Percentiles rank a stretch among this genome's conserved stretches.
Conservation (phyloP, 2,113 vertebrate genomes). For the Cheilinus undulatus region DNA sequence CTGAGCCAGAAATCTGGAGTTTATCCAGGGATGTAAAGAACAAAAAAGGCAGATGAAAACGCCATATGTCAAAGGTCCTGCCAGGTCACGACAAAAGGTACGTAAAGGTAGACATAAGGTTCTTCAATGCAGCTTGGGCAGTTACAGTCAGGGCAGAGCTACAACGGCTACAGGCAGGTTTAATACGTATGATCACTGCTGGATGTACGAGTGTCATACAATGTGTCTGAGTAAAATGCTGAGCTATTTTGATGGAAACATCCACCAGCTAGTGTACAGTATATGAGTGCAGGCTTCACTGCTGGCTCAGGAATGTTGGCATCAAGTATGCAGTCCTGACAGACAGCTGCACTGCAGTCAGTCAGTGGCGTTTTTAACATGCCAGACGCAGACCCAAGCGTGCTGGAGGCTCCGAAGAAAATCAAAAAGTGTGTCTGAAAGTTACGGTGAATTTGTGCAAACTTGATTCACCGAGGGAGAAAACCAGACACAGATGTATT, state of each 20-base stretch:
- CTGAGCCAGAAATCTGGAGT: conserved; percentile 24
- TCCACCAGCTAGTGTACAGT: conserved; percentile 89
- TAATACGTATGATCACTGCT: background rate
- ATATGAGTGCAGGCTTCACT: conserved; percentile 88
- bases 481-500: background rate
- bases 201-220: conserved; percentile 5
- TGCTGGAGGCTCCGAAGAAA: conserved; percentile 36
- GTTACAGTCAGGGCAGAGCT: background rate
- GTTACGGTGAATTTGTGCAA: background rate
- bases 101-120: background rate
- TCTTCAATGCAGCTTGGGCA: background rate
- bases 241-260: conserved; percentile 94
- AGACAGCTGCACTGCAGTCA: conserved; percentile 93
- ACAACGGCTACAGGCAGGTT: conserved; percentile 10
- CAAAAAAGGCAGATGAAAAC: conserved; percentile 25
- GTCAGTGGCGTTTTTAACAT: conserved; percentile 87
- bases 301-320: conserved; percentile 91
- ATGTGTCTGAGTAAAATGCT: conserved; percentile 55
- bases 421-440: background rate
- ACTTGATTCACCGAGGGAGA: background rate
- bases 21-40: conserved; percentile 41
- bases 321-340: conserved; percentile 87
- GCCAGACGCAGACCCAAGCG: conserved; percentile 72
- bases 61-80: conserved; percentile 22
- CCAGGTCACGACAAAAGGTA: conserved; percentile 26